A percentile compares a stretch with the other conserved stretches of the same genome.
Evolutionary conservation across 2,888 invertebrate species (phyloP).

Genomic region (Hirtodrosophila trivittata): DNA sequence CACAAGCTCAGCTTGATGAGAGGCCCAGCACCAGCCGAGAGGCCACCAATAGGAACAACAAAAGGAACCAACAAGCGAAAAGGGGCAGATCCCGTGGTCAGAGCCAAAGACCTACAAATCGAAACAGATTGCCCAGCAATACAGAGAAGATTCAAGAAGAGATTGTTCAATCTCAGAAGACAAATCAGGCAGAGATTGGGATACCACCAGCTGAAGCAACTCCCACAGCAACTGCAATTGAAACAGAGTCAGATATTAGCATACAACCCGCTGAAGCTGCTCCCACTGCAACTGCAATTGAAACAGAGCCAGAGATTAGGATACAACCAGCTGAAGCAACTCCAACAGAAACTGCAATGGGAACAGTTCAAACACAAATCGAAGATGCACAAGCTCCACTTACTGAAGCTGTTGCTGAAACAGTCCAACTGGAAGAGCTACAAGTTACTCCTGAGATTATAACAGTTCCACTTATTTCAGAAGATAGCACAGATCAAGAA

Average conservation of each 20-base stretch:
- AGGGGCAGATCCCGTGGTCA: conserved; percentile 51
- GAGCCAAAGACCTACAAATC: conserved; percentile 58
- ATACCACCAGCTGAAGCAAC: background rate
- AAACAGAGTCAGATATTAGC: background rate
- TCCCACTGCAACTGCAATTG: background rate
- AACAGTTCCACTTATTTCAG: background rate
- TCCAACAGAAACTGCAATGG: background rate
- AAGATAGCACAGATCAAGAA: background rate
- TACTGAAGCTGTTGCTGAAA: background rate
- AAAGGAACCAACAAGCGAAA: conserved; percentile 50
- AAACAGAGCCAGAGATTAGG: background rate
- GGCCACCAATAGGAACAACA: conserved; percentile 42
- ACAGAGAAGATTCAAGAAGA: background rate
- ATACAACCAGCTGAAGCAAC: background rate
- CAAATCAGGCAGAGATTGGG: background rate
- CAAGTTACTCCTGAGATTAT: background rate
- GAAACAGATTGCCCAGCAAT: conserved; percentile 30
- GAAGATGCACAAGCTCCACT: background rate
- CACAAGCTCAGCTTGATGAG: conserved; percentile 26
- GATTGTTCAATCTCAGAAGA: background rate
- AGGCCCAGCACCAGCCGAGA: conserved; percentile 62
- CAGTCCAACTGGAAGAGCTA: background rate
- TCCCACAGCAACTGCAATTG: background rate
- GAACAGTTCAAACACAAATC: background rate
- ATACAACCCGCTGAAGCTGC: background rate